These are phyloP conservation scores for Sebastes melanostomus DNA, from an alignment of 2,797 vertebrate genomes.

Conservation along the genomic window DNA sequence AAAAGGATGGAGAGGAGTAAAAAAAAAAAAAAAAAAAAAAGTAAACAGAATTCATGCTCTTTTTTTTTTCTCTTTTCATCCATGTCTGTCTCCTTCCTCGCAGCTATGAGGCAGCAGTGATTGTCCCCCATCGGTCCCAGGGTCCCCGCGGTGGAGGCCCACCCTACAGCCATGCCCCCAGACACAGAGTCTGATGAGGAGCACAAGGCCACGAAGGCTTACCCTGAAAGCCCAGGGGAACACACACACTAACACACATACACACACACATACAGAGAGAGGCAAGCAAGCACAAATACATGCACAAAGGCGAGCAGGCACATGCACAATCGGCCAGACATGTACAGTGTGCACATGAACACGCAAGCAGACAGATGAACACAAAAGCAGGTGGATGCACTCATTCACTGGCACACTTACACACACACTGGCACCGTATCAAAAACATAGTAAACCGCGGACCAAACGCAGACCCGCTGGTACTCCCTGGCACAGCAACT, in stretches of 20 bases:
- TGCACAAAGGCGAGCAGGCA: slow-evolving; percentile 49
- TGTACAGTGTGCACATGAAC: slow-evolving; percentile 55
- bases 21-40: not conserved
- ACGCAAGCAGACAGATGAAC: slow-evolving; percentile 49
- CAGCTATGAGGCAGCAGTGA: slow-evolving; percentile 79
- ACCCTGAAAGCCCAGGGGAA: slow-evolving; percentile 78
- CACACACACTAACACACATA: slow-evolving; percentile 18
- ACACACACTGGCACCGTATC: slow-evolving; percentile 65
- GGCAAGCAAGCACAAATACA: slow-evolving; percentile 39
- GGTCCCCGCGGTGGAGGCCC: slow-evolving; percentile 79
- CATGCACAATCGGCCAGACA: slow-evolving; percentile 55
- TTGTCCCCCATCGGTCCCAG: slow-evolving; percentile 78
- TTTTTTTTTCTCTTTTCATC: slow-evolving; percentile 50
- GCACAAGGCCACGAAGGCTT: slow-evolving; percentile 76
- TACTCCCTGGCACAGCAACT: slow-evolving; percentile 64
- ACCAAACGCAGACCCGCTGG: slow-evolving; percentile 61
- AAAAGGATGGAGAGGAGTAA: slow-evolving; percentile 11
- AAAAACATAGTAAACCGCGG: slow-evolving; percentile 60
- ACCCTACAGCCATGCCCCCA: slow-evolving; percentile 83
- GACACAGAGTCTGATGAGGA: slow-evolving; percentile 81
- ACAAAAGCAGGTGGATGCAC: slow-evolving; percentile 63
- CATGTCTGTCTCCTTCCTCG: slow-evolving; percentile 68
- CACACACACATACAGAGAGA: slow-evolving; percentile 1
- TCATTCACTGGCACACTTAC: slow-evolving; percentile 41
- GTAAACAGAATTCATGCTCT: slow-evolving; percentile 52